Conservation (phyloP, 2,113 vertebrate species). For the Balaeniceps rex region DNA sequence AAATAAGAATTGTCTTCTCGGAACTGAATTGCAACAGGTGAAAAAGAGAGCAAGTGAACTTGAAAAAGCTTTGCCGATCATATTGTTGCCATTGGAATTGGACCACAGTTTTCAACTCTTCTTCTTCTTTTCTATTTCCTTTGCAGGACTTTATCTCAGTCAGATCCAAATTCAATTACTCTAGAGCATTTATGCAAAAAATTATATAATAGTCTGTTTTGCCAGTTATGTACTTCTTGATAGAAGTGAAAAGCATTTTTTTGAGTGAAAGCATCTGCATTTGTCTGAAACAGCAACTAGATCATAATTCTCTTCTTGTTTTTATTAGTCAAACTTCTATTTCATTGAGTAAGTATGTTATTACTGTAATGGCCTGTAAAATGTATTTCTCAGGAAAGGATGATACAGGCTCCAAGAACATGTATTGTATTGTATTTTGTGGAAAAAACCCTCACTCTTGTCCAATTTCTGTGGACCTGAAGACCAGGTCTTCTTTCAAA, state of each 20-base stretch:
- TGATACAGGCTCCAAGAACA: neutral
- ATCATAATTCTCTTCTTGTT: neutral
- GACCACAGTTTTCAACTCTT: neutral
- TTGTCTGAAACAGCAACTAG: neutral
- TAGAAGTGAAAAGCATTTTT: too few relatives aligned
- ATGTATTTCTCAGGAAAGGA: neutral
- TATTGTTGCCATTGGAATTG: neutral
- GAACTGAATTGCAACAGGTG: neutral
- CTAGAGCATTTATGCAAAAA: neutral
- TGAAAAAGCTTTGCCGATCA: neutral
- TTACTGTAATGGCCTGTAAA: neutral
- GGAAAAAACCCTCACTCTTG: neutral
- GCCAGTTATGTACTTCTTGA: neutral
- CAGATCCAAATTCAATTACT: neutral
- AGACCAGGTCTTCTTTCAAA: neutral
- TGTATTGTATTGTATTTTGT: neutral
- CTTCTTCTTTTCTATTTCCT: neutral
- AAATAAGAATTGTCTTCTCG: neutral
- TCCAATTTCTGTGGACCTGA: neutral
- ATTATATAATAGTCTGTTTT: neutral
- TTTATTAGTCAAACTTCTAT: neutral
- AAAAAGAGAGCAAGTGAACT: neutral
- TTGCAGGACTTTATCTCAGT: neutral
- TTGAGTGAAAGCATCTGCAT: neutral
- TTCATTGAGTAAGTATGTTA: neutral